Percentiles rank a stretch among this genome's conserved stretches.
Conservation (phyloP, 2,113 vertebrate species). For the Apaloderma vittatum region DNA sequence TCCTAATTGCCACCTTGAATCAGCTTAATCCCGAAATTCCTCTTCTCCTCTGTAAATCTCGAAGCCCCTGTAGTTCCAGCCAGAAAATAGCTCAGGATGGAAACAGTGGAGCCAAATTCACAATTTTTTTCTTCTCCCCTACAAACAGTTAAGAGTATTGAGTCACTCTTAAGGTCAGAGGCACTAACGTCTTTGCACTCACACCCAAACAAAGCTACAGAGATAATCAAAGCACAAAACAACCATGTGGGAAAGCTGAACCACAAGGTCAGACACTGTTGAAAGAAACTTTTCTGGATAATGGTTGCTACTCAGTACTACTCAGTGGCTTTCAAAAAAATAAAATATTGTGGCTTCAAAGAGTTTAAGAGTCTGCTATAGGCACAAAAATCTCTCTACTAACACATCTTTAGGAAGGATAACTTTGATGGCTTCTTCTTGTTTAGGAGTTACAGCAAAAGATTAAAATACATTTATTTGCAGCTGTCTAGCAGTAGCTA, state of each 20-base stretch:
- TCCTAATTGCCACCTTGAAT: background rate
- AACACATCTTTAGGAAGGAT: background rate
- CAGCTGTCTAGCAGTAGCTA: background rate
- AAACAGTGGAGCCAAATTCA: background rate
- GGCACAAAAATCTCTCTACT: background rate
- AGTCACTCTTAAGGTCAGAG: background rate
- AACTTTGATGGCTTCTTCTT: background rate
- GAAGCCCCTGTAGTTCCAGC: background rate
- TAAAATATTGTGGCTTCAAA: background rate
- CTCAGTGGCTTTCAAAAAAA: background rate
- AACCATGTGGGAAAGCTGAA: background rate
- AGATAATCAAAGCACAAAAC: background rate
- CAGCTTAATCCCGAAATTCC: background rate
- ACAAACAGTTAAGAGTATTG: background rate
- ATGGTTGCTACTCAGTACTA: background rate
- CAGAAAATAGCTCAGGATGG: background rate
- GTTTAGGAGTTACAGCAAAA: background rate
- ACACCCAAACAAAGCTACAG: background rate
- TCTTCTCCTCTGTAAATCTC: background rate
- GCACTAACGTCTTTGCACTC: background rate
- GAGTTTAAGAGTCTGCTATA: background rate
- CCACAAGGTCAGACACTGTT: background rate
- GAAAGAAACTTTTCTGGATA: background rate
- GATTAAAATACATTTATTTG: background rate
- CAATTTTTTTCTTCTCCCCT: fast-evolving